Evolutionary conservation across 2,113 vertebrate genomes (phyloP), one percentile per base, ranked within the genome.

Genomic region (Planiliza haematocheilus): DNA sequence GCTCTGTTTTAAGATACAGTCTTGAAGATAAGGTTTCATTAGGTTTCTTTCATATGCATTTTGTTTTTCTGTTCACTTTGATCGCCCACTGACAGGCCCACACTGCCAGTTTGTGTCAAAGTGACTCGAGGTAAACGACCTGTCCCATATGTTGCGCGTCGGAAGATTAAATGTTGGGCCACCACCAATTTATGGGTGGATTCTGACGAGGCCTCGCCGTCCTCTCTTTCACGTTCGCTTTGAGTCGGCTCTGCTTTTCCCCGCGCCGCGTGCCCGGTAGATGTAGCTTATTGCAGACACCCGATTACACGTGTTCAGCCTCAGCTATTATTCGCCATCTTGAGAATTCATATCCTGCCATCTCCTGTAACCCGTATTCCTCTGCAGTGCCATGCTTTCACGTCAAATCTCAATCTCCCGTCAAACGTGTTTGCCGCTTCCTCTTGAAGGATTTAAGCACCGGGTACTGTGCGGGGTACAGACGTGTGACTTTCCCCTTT

Each of bases 201-300:
- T 50, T 74, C 53, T 65, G 43, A 66, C 55, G 38, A 46, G 41
- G 61, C 52, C 49, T 64, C 64, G n/a, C 24, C 39, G 41, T 34
- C 24, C 16, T 67, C 34, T 4, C 78, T 66, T 77, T 74, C 43
- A 77, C 70, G 63, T 70, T 70, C 66, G 13, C 36, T 30, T 21
- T 49, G 12, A 46, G 11, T 14, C 7, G 1, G n/a, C n/a, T n/a
- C n/a, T n/a, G n/a, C n/a, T n/a, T n/a, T n/a, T n/a, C n/a, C n/a
- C n/a, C n/a, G n/a, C n/a, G n/a, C n/a, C n/a, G n/a, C n/a, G n/a
- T n/a, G n/a, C n/a, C n/a, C n/a, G 4, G 53, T 13, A 24, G n/a
- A 42, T 41, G 8, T 51, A 11, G 38, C 42, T 74, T 62, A 17
- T 49, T 37, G 4, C 17, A 16, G 24, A 52, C 7, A 10, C 11